Conservation (phyloP, 2,113 vertebrate genomes). For the Psittacara wagleri region DNA sequence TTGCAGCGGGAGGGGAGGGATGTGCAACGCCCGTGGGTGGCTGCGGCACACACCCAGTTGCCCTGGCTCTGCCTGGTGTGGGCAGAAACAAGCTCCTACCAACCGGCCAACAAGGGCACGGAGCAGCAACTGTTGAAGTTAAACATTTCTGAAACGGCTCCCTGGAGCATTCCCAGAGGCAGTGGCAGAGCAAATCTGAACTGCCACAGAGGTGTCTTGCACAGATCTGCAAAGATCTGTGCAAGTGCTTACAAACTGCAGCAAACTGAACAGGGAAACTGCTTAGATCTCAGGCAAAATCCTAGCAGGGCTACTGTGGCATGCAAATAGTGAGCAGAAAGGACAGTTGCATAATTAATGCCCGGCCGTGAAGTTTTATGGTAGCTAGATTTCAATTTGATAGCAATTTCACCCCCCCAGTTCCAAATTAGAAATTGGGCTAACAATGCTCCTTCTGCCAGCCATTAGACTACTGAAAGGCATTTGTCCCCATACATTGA, state of each 20-base stretch:
- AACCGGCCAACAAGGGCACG: accelerated
- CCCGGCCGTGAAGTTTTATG: background rate
- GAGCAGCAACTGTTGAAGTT: background rate
- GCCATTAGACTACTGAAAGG: background rate
- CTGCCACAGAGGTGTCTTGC: accelerated
- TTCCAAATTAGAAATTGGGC: background rate
- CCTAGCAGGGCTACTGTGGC: background rate
- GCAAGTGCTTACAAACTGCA: background rate
- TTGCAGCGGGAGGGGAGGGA: background rate
- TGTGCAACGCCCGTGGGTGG: background rate
- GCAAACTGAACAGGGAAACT: background rate
- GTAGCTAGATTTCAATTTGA: background rate
- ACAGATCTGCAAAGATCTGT: background rate
- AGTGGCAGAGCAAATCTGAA: background rate
- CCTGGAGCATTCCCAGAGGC: background rate
- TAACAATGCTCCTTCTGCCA: background rate
- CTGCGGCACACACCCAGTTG: background rate
- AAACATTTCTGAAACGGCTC: background rate
- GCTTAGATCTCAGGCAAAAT: background rate
- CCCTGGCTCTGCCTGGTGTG: background rate
- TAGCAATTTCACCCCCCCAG: background rate
- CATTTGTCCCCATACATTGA: background rate
- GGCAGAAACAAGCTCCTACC: background rate
- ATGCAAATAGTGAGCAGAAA: background rate
- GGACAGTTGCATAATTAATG: background rate